Conservation (phyloP, 2,113 vertebrate genomes). For the Ginglymostoma cirratum region DNA sequence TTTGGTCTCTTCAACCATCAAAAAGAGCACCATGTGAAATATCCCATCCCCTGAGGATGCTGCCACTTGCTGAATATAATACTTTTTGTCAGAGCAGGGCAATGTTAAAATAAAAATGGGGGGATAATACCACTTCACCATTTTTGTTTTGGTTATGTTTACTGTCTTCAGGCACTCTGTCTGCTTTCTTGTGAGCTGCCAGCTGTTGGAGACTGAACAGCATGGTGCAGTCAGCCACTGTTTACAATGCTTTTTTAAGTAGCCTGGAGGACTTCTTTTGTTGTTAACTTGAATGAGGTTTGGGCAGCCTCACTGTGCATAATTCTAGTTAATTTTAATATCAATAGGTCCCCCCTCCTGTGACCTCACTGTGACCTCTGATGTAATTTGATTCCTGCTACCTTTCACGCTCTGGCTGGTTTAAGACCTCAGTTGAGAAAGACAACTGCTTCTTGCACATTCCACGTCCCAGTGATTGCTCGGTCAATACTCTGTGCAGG, state of each 20-base stretch:
- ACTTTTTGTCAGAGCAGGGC: background rate
- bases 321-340: background rate
- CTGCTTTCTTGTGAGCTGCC: background rate
- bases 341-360: background rate
- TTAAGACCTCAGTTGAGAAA: background rate
- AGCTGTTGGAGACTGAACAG: background rate
- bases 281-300: constrained; percentile 14
- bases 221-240: background rate
- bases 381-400: constrained; percentile 22
- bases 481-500: background rate
- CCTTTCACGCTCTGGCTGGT: background rate
- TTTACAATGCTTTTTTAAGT: constrained; percentile 8
- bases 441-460: background rate
- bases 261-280: background rate
- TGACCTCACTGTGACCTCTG: background rate
- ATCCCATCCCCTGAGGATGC: no score
- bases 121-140: background rate
- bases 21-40: background rate
- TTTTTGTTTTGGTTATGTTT: background rate
- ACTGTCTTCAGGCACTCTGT: background rate
- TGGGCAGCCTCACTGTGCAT: background rate
- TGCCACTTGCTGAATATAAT: background rate
- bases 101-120: background rate
- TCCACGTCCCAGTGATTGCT: background rate
- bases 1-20: background rate